phyloP scores from a whole-genome alignment of 2,113 vertebrate genomes.

The Rhombomys opimus region DNA sequence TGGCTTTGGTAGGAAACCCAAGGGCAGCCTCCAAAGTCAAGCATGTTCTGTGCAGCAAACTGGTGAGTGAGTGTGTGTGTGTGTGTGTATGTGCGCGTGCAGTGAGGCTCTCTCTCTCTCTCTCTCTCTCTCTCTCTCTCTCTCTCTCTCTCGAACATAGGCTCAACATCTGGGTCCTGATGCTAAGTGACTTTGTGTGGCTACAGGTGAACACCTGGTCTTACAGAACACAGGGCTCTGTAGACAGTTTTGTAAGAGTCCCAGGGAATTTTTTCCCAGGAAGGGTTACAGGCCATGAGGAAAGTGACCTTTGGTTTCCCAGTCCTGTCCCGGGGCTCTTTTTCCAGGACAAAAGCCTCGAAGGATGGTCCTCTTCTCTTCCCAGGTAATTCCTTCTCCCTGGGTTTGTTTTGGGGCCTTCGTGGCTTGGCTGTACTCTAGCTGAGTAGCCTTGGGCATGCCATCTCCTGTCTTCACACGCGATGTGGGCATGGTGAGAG shows the following conservation, averaged over 20 bases:
- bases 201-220: neutral
- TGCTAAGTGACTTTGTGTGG: neutral
- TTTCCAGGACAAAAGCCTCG: neutral
- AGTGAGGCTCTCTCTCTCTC: neutral
- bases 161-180: neutral
- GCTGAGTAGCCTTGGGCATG: neutral
- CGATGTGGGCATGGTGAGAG: neutral
- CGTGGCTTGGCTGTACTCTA: neutral
- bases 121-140: no score
- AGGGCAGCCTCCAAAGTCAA: neutral
- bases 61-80: neutral
- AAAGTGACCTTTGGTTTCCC: neutral
- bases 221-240: neutral
- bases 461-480: neutral
- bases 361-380: neutral
- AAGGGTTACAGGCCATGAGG: neutral
- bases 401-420: neutral
- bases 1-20: neutral
- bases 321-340: neutral
- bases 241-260: neutral
- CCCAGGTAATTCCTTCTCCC: neutral
- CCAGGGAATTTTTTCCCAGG: neutral
- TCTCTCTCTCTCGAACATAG: neutral
- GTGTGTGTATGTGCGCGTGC: neutral
- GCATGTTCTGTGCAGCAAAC: neutral